These are phyloP conservation scores for Drosophila parabipectinata DNA, from an alignment of 1,140 invertebrate genomes.

Conservation along the genomic window DNA sequence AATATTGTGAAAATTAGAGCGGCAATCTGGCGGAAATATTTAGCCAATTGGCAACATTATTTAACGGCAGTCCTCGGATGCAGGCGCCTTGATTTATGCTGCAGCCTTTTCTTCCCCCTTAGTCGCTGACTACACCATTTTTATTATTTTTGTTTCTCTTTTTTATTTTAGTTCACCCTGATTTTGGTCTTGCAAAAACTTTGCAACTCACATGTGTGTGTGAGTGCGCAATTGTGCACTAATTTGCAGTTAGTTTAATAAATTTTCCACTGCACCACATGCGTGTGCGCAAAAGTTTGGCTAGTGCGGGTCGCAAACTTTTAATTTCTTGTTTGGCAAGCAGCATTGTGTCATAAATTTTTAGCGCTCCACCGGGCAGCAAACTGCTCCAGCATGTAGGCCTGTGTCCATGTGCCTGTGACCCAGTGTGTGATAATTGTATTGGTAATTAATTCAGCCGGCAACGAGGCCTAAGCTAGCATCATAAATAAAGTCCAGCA, in stretches of 20 bases:
- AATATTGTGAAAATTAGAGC: constrained; percentile 55
- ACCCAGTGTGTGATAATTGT: constrained; percentile 37
- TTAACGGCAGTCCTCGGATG: constrained; percentile 49
- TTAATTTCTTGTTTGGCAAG: constrained; percentile 79
- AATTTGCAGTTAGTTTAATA: constrained; percentile 78
- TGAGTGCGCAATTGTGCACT: constrained; percentile 58
- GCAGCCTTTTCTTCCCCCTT: constrained; percentile 46
- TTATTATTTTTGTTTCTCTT: not conserved
- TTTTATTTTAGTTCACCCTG: not conserved
- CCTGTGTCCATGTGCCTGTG: constrained; percentile 10
- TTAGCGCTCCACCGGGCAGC: constrained; percentile 39
- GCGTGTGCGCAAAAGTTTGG: constrained; percentile 67
- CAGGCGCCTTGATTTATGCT: constrained; percentile 64
- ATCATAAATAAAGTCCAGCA: constrained; percentile 52
- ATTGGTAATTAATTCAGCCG: constrained; percentile 61
- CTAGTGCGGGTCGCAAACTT: constrained; percentile 66
- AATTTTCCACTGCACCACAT: constrained; percentile 67
- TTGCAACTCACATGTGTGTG: constrained; percentile 43
- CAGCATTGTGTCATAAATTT: constrained; percentile 66
- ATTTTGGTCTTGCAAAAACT: constrained; percentile 15
- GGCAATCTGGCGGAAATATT: constrained; percentile 65
- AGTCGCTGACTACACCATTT: constrained; percentile 17
- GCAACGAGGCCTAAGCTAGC: constrained; percentile 38
- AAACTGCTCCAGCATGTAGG: not conserved
- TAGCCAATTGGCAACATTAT: constrained; percentile 74